phyloP scores from a whole-genome alignment of 2,113 vertebrate genomes.

The Uropsilus gracilis region DNA sequence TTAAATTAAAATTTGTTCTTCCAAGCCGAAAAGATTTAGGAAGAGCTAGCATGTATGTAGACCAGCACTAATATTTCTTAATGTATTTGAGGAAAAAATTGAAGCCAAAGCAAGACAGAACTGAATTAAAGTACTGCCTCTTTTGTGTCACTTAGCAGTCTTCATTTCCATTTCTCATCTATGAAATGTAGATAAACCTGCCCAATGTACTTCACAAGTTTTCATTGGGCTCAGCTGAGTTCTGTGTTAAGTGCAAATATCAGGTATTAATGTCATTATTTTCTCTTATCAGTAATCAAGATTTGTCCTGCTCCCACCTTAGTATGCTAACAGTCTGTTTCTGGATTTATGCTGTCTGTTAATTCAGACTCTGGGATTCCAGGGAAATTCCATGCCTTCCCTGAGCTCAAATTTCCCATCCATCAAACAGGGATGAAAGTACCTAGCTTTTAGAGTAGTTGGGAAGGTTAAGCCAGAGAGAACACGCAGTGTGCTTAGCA shows the following conservation, averaged over 20 bases:
- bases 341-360: not conserved
- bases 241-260: not conserved
- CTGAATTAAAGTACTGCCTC: not conserved
- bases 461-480: not conserved
- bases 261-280: not conserved
- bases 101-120: not conserved
- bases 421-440: not conserved
- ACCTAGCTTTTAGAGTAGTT: fast-evolving
- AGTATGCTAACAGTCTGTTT: not conserved
- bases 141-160: not conserved
- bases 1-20: slow-evolving; percentile 46
- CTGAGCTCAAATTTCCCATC: not conserved
- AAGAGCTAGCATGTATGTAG: slow-evolving; percentile 25
- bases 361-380: not conserved
- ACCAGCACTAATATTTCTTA: slow-evolving; percentile 41
- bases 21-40: slow-evolving; percentile 52
- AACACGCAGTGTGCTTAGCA: fast-evolving
- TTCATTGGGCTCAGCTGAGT: not conserved
- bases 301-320: not conserved
- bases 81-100: slow-evolving; percentile 39
- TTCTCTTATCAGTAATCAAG: slow-evolving; percentile 54
- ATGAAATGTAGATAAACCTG: not conserved
- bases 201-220: not conserved
- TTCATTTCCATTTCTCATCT: not conserved
- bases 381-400: not conserved